phyloP scores from a whole-genome alignment of 2,113 vertebrate species.

The Alethe diademata region DNA sequence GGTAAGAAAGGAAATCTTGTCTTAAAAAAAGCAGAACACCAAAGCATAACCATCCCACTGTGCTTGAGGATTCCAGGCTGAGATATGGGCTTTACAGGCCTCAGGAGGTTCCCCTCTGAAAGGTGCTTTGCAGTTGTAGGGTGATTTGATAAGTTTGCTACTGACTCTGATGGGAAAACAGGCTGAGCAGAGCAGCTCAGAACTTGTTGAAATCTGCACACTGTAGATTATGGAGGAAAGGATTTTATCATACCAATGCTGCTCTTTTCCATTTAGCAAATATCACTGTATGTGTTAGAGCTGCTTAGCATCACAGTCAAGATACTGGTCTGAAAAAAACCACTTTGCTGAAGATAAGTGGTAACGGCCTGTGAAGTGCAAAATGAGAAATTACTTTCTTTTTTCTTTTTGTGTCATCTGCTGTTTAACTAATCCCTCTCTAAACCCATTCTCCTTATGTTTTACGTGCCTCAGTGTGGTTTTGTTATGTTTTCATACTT shows the following conservation, averaged over 20 bases:
- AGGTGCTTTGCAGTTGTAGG: background rate
- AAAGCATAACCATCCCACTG: background rate
- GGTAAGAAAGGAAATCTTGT: slow-evolving; percentile 71
- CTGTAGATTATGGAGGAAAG: background rate
- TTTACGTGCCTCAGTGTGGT: background rate
- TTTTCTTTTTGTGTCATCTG: background rate
- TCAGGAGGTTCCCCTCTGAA: background rate
- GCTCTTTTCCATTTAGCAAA: background rate
- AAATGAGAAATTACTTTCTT: background rate
- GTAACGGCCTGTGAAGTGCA: background rate
- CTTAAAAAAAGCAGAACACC: background rate
- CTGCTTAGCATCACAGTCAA: background rate
- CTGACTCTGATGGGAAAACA: background rate
- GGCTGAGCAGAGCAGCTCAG: background rate
- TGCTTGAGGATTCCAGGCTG: background rate
- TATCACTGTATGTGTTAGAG: background rate
- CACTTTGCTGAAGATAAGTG: background rate
- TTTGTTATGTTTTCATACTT: background rate
- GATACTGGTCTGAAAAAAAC: background rate
- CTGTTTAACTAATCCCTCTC: background rate
- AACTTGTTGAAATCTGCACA: background rate
- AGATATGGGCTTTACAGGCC: background rate
- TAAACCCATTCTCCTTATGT: background rate
- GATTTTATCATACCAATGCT: background rate
- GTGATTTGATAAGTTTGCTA: background rate